Percentiles rank a stretch among this genome's conserved stretches.
Conservation (phyloP, 2,797 vertebrate species). For the Tenualosa thibaudeaui region DNA sequence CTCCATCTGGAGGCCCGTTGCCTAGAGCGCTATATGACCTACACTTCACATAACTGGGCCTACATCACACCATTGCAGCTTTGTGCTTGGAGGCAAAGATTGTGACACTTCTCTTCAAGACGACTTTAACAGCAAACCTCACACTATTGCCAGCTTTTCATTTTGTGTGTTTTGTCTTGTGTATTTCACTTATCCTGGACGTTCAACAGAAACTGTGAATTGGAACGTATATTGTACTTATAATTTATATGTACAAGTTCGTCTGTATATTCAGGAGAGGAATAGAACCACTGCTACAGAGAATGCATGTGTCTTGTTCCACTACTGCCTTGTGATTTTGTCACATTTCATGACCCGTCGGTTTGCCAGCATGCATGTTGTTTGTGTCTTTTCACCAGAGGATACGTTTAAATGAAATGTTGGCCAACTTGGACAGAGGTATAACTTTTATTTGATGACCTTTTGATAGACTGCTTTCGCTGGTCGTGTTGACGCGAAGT, state of each 20-base stretch:
- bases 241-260: not conserved
- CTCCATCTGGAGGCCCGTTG: not conserved
- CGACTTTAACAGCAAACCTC: not conserved
- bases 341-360: not conserved
- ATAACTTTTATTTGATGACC: not conserved
- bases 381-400: not conserved
- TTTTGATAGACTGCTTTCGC: not conserved
- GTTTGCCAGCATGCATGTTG: not conserved
- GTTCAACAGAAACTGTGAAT: not conserved
- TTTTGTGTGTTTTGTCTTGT: not conserved
- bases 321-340: not conserved
- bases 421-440: slow-evolving; percentile 8
- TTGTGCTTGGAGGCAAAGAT: not conserved
- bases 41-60: not conserved
- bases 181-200: not conserved
- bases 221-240: not conserved
- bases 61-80: not conserved
- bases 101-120: not conserved
- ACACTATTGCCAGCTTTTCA: not conserved
- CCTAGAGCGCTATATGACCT: not conserved
- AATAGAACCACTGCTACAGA: not conserved
- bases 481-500: not conserved
- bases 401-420: not conserved
- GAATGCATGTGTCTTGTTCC: slow-evolving; percentile 11
- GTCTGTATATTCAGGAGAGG: not conserved